A percentile compares a stretch with the other conserved stretches of the same genome.
Evolutionary conservation across 2,797 vertebrate species (phyloP).

Genomic region (Vespertilio murinus): DNA sequence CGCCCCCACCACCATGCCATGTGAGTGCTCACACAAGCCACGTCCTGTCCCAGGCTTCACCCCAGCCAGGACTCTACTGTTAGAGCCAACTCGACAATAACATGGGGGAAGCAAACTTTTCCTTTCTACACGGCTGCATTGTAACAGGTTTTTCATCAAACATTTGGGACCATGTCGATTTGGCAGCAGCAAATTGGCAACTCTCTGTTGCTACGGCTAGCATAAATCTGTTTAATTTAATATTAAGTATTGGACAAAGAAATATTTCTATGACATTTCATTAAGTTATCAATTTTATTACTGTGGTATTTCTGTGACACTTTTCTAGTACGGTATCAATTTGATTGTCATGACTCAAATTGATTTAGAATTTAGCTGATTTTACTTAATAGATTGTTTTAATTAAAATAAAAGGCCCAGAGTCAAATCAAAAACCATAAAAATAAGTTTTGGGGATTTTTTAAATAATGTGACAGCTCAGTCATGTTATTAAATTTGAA

Average conservation of each 20-base stretch:
- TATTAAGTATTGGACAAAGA: background rate
- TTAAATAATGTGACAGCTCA: slow-evolving; percentile 33
- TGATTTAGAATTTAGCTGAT: slow-evolving; percentile 49
- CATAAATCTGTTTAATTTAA: slow-evolving; percentile 7
- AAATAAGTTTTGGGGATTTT: slow-evolving; percentile 33
- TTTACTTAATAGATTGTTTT: slow-evolving; percentile 48
- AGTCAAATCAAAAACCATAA: slow-evolving; percentile 5
- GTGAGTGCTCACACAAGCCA: background rate
- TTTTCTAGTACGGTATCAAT: background rate
- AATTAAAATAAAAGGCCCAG: slow-evolving; percentile 27
- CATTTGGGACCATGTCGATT: background rate
- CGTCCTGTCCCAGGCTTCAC: background rate
- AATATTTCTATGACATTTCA: slow-evolving; percentile 26
- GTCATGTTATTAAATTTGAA: background rate
- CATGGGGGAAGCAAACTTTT: background rate
- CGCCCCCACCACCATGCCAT: background rate
- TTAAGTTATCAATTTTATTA: slow-evolving; percentile 27
- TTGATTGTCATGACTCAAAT: slow-evolving; percentile 42
- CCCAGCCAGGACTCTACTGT: background rate
- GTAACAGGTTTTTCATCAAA: background rate
- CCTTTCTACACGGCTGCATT: background rate
- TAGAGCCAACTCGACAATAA: background rate
- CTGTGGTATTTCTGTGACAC: slow-evolving; percentile 14
- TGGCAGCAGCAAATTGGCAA: background rate
- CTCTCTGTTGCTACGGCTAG: background rate